phyloP scores from a whole-genome alignment of 2,797 vertebrate genomes.

The Periparus ater region DNA sequence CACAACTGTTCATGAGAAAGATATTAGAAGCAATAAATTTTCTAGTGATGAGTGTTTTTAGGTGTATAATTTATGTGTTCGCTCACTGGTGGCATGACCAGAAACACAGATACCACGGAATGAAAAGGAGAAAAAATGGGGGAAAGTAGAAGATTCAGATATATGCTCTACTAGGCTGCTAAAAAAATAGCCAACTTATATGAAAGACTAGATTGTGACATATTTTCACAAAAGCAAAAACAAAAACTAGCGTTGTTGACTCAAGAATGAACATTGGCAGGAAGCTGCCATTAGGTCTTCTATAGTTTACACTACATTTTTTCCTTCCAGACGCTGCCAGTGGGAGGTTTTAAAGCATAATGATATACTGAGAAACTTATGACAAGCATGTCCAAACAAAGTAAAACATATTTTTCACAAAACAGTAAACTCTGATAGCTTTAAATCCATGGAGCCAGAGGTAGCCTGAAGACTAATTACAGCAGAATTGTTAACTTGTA shows the following conservation, averaged over 20 bases:
- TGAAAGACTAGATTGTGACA: conserved; percentile 49
- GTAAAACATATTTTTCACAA: conserved; percentile 64
- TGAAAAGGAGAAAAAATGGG: conserved; percentile 24
- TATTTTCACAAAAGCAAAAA: conserved; percentile 58
- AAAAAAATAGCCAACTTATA: conserved; percentile 34
- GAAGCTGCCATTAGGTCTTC: conserved; percentile 60
- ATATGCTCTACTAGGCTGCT: not conserved
- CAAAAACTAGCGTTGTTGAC: conserved; percentile 44
- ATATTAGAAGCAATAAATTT: conserved; percentile 69
- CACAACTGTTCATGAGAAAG: conserved; percentile 63
- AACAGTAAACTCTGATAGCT: conserved; percentile 57
- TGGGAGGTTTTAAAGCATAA: conserved; percentile 67
- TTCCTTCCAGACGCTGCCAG: conserved; percentile 57
- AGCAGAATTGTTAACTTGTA: conserved; percentile 44
- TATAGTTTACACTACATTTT: conserved; percentile 54
- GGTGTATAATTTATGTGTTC: conserved; percentile 62
- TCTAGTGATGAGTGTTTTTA: conserved; percentile 57
- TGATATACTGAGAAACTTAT: conserved; percentile 63
- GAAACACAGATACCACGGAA: conserved; percentile 48
- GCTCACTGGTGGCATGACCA: conserved; percentile 44
- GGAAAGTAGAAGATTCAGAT: conserved; percentile 32
- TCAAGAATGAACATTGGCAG: conserved; percentile 46
- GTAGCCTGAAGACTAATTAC: conserved; percentile 44
- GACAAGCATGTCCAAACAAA: conserved; percentile 69
- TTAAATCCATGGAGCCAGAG: conserved; percentile 49